Percentiles rank a stretch among this genome's conserved stretches.
Evolutionary conservation across 2,888 invertebrate species (phyloP).

Genomic region (Monoplex corrugatus): DNA sequence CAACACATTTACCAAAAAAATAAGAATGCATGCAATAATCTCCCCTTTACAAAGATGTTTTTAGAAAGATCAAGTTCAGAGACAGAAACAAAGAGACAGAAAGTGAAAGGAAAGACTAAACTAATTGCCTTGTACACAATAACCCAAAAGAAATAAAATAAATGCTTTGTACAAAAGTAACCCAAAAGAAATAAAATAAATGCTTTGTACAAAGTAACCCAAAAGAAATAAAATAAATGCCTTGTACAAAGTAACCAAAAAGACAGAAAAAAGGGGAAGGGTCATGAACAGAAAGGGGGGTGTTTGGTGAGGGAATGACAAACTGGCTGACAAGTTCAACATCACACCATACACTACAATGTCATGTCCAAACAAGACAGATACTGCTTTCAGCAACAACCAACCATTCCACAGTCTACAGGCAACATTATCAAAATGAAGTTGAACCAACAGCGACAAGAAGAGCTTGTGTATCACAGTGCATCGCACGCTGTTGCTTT

Average conservation of each 20-base stretch:
- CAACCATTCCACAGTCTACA: not conserved
- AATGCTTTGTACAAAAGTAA: too few relatives aligned
- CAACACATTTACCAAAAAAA: too few relatives aligned
- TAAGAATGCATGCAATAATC: too few relatives aligned
- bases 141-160: too few relatives aligned
- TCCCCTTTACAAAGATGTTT: too few relatives aligned
- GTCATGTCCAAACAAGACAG: not conserved
- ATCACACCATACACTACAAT: not conserved
- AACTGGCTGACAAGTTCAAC: not conserved
- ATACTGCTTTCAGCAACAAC: not conserved
- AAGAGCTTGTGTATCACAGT: conserved; percentile 11
- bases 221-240: too few relatives aligned
- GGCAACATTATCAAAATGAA: not conserved
- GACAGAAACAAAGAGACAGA: not conserved
- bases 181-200: not conserved
- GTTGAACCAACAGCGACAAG: not conserved
- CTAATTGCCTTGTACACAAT: not conserved
- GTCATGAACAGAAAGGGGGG: not conserved
- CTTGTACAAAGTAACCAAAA: too few relatives aligned
- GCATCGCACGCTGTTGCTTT: not conserved
- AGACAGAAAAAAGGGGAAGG: not conserved
- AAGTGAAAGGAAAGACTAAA: not conserved
- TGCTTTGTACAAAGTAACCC: not conserved
- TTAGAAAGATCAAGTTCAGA: too few relatives aligned
- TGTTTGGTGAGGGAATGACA: not conserved